Conservation (phyloP, 1,140 invertebrate genomes). For the Halictus rubicundus region DNA sequence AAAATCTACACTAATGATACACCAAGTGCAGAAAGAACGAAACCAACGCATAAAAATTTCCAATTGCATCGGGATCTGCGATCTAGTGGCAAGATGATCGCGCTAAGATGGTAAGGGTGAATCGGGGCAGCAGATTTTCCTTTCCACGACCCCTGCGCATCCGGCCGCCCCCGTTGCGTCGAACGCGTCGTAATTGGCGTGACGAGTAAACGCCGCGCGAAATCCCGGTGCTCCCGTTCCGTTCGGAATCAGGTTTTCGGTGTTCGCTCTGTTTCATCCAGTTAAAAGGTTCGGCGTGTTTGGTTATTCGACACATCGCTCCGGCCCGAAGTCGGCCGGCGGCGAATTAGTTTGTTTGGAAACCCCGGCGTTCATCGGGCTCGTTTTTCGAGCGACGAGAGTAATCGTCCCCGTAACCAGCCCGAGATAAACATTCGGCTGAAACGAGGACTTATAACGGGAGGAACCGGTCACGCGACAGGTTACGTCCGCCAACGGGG, state of each 20-base stretch:
- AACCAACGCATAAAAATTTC: no score
- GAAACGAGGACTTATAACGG: not conserved
- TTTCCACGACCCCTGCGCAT: not conserved
- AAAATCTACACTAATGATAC: no score
- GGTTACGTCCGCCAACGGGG: not conserved
- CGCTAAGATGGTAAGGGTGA: constrained; percentile 18
- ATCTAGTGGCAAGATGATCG: not conserved
- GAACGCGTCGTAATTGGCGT: constrained; percentile 14
- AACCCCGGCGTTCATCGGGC: constrained; percentile 20
- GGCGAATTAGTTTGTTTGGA: constrained; percentile 53
- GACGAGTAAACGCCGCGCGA: constrained; percentile 33
- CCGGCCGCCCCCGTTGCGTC: not conserved
- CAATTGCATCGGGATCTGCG: no score
- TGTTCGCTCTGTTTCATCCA: constrained; percentile 52
- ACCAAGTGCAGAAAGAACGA: no score
- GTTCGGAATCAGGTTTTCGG: constrained; percentile 35
- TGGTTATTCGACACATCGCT: constrained; percentile 46
- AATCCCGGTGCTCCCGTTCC: constrained; percentile 28
- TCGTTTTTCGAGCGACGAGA: constrained; percentile 19
- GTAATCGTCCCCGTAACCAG: constrained; percentile 25
- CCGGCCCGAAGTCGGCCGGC: not conserved
- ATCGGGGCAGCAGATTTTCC: constrained; percentile 1
- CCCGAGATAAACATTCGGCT: not conserved
- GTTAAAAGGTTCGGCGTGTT: constrained; percentile 62
- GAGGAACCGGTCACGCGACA: not conserved